Percentiles rank a stretch among this genome's conserved stretches.
Conservation (phyloP, 2,888 invertebrate species). For the Habroteleia sp. region DNA sequence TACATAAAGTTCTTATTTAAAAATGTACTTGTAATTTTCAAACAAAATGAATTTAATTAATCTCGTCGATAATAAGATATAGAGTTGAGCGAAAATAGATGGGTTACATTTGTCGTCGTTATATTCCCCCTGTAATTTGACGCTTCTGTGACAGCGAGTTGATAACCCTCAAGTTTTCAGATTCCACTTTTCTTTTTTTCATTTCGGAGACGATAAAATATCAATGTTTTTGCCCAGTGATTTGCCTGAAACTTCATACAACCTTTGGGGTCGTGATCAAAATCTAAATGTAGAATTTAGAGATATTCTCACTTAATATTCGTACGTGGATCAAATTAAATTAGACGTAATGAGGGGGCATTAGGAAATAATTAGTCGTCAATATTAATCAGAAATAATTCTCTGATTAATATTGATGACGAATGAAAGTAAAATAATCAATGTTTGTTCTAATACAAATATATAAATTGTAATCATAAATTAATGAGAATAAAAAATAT, state of each 20-base stretch:
- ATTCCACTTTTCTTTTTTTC: slow-evolving; percentile 63
- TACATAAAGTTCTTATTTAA: slow-evolving; percentile 5
- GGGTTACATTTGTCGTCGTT: slow-evolving; percentile 50
- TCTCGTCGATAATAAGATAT: slow-evolving; percentile 44
- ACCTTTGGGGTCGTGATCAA: no score
- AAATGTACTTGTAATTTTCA: slow-evolving; percentile 16
- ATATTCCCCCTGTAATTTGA: slow-evolving; percentile 65
- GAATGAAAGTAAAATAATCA: no score
- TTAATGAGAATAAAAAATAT: no score
- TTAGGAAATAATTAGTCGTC: no score
- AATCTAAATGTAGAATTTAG: no score
- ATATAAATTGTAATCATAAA: no score
- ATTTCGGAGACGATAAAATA: slow-evolving; percentile 71
- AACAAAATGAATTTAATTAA: slow-evolving; percentile 37
- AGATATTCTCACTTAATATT: no score
- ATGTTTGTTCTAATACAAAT: no score
- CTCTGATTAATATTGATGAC: no score
- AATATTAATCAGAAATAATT: no score
- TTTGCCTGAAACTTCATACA: slow-evolving; percentile 37
- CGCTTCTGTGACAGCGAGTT: slow-evolving; percentile 42
- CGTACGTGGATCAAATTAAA: no score
- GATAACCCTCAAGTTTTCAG: slow-evolving; percentile 73
- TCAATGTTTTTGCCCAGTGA: slow-evolving; percentile 68
- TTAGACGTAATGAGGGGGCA: no score
- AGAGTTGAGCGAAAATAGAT: slow-evolving; percentile 43